Conservation (phyloP, 2,797 vertebrate species). For the Macroramphosus scolopax region DNA sequence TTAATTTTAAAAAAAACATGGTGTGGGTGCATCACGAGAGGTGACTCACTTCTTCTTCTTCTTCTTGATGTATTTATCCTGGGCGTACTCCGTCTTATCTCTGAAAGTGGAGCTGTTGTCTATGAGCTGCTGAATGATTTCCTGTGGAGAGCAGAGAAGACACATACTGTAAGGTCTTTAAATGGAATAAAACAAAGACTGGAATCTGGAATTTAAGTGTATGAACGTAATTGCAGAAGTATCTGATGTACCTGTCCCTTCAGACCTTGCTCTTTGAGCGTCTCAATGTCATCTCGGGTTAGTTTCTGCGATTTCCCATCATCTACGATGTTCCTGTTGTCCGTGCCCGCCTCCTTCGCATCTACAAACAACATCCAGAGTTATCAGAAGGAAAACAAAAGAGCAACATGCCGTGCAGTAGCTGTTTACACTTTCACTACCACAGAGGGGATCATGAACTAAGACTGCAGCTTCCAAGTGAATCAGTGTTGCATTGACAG, state of each 20-base stretch:
- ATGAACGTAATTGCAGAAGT: conserved; percentile 3
- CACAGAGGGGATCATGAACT: too few species aligned
- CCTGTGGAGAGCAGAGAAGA: conserved; percentile 73
- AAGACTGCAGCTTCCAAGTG: too few species aligned
- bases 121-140: conserved; percentile 95
- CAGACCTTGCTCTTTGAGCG: conserved; percentile 94
- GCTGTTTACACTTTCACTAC: too few species aligned
- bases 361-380: conserved; percentile 70
- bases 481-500: neutral
- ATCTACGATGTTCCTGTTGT: conserved; percentile 96
- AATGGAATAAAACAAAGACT: too few species aligned
- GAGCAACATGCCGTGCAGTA: too few species aligned
- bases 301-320: conserved; percentile 98
- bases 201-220: neutral
- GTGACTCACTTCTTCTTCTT: conserved; percentile 97
- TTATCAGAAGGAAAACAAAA: too few species aligned
- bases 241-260: conserved; percentile 88
- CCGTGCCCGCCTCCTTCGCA: conserved; percentile 88
- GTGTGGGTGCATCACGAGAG: neutral
- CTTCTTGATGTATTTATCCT: conserved; percentile 99
- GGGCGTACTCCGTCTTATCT: conserved; percentile 96
- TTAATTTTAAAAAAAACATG: neutral
- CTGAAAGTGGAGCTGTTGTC: conserved; percentile 96
- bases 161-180: too few species aligned
- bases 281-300: conserved; percentile 96